A percentile compares a stretch with the other conserved stretches of the same genome.
These are phyloP conservation scores for Dendrolimus kikuchii DNA, from an alignment of 1,140 invertebrate species.

Conservation along the genomic window DNA sequence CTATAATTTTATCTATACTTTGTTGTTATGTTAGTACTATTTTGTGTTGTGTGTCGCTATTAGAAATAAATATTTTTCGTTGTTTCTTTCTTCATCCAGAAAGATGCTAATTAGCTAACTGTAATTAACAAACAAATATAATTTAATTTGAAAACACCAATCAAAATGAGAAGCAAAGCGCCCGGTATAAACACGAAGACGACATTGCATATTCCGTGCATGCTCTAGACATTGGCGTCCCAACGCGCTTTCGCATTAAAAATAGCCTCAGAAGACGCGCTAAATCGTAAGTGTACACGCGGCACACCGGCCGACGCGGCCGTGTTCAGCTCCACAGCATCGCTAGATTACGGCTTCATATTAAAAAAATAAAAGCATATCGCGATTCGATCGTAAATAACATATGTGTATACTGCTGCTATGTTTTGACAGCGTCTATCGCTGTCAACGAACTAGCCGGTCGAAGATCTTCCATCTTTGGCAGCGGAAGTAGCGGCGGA, in stretches of 20 bases:
- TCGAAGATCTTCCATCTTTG: conserved; percentile 66
- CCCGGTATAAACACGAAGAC: conserved; percentile 47
- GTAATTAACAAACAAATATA: too few relatives aligned
- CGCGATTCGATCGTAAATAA: conserved; percentile 15
- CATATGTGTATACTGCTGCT: conserved; percentile 25
- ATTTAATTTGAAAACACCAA: not conserved
- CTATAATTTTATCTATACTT: too few relatives aligned
- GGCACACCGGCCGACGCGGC: conserved; percentile 46
- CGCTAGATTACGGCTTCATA: not conserved
- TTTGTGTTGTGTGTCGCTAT: too few relatives aligned
- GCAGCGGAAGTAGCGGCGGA: conserved; percentile 67
- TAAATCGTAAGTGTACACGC: conserved; percentile 53
- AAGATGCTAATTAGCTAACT: too few relatives aligned
- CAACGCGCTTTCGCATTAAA: conserved; percentile 68
- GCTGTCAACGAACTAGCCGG: conserved; percentile 63
- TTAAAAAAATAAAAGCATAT: conserved; percentile 2
- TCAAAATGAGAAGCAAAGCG: conserved; percentile 10
- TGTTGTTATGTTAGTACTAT: too few relatives aligned
- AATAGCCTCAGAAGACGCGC: conserved; percentile 65
- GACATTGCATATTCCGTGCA: conserved; percentile 70
- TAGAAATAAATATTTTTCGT: too few relatives aligned
- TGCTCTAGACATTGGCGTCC: conserved; percentile 69
- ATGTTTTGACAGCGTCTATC: conserved; percentile 38
- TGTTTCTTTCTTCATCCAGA: too few relatives aligned
- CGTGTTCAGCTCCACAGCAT: conserved; percentile 24